Conservation (phyloP, 2,113 vertebrate species). For the Forbesichthys agassizii region DNA sequence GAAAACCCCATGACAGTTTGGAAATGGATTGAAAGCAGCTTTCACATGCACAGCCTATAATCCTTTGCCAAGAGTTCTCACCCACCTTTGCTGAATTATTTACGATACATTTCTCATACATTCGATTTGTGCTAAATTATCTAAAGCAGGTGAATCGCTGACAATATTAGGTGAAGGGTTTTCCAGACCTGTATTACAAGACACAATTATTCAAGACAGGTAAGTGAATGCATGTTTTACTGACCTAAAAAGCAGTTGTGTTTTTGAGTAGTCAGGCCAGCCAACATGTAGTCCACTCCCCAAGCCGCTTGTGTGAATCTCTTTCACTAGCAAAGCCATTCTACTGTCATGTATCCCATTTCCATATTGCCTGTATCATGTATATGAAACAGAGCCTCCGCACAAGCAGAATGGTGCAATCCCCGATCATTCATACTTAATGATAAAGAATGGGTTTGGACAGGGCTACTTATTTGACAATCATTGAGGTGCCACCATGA, state of each 20-base stretch:
- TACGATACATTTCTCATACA: conserved; percentile 54
- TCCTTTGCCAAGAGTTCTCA: conserved; percentile 66
- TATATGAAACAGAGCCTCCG: conserved; percentile 62
- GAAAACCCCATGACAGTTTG: conserved; percentile 68
- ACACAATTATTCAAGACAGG: conserved; percentile 18
- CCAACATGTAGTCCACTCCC: conserved; percentile 48
- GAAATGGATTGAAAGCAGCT: conserved; percentile 70
- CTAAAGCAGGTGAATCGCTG: conserved; percentile 30
- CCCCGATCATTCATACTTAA: conserved; percentile 71
- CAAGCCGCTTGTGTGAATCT: conserved; percentile 47
- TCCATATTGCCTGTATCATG: conserved; percentile 64
- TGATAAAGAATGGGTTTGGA: conserved; percentile 76
- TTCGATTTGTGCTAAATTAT: conserved; percentile 32
- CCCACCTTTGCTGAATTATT: conserved; percentile 66
- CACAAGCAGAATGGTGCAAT: conserved; percentile 64
- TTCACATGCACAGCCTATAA: conserved; percentile 63
- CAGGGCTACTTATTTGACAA: conserved; percentile 78
- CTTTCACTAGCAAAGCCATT: conserved; percentile 42
- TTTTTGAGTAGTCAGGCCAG: conserved; percentile 24
- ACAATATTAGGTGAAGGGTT: conserved; percentile 33
- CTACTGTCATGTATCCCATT: conserved; percentile 59
- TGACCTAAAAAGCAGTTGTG: background rate
- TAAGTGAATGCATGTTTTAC: conserved; percentile 25
- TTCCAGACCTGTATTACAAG: conserved; percentile 39
- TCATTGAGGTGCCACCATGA: conserved; percentile 75